phyloP scores from a whole-genome alignment of 1,140 invertebrate genomes.

The Radopholus similis region DNA sequence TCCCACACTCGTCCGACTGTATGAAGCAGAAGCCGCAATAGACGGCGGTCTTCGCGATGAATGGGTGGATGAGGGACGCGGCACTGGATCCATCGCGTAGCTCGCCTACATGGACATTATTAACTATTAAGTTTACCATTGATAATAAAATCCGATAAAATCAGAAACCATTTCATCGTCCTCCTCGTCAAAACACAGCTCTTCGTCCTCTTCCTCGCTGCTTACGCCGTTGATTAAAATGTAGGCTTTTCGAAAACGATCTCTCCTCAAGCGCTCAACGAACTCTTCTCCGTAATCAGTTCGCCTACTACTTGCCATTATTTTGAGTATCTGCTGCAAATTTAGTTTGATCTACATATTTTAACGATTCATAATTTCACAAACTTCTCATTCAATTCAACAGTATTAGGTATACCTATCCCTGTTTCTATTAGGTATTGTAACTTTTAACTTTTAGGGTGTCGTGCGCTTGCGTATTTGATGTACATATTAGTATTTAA shows the following conservation, averaged over 20 bases:
- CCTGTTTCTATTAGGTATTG: too few species aligned
- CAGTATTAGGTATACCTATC: too few species aligned
- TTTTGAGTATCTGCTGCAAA: background rate
- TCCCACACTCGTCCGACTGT: too few species aligned
- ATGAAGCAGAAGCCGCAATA: background rate
- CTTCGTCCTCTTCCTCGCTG: slow-evolving; percentile 9
- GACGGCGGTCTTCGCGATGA: slow-evolving; percentile 6
- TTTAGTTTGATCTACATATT: background rate
- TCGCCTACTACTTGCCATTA: slow-evolving; percentile 3
- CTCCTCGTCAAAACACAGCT: slow-evolving; percentile 13
- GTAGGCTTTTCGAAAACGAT: slow-evolving; percentile 12
- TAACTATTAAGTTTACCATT: background rate
- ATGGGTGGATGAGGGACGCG: slow-evolving; percentile 1
- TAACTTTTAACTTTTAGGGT: too few species aligned
- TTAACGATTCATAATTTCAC: too few species aligned
- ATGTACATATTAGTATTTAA: too few species aligned
- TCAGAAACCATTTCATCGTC: slow-evolving; percentile 13
- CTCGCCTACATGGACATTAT: background rate
- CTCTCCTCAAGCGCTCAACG: background rate
- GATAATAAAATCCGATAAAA: too few species aligned
- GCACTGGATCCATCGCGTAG: background rate
- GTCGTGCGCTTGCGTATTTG: too few species aligned
- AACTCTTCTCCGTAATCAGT: slow-evolving; percentile 18
- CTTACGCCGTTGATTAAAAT: slow-evolving; percentile 9
- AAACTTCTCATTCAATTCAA: too few species aligned